Conservation (phyloP, 1,140 invertebrate genomes). For the Zaprionus inermis region DNA sequence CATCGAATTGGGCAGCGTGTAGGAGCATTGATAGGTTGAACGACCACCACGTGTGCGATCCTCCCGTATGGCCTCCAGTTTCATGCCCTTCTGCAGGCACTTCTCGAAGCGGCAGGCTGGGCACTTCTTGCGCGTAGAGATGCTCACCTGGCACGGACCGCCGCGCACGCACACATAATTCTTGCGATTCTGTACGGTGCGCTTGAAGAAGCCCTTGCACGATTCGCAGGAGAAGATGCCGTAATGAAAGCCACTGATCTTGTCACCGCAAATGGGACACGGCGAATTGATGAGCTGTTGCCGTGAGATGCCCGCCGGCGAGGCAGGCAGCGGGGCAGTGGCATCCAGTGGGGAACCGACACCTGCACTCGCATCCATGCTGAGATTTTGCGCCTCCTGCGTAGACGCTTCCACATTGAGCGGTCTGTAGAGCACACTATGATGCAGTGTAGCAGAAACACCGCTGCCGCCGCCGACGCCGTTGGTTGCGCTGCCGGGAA, state of each 20-base stretch:
- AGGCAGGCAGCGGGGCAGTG: slow-evolving; percentile 53
- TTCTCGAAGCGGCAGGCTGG: slow-evolving; percentile 98
- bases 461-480: too few species aligned
- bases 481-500: slow-evolving; percentile 56
- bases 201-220: slow-evolving; percentile 99
- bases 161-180: slow-evolving; percentile 97
- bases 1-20: slow-evolving; percentile 91
- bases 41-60: slow-evolving; percentile 97
- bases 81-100: slow-evolving; percentile 98
- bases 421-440: slow-evolving; percentile 85
- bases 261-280: slow-evolving; percentile 97
- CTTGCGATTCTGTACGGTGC: slow-evolving; percentile 98
- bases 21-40: slow-evolving; percentile 97
- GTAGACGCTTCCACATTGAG: slow-evolving; percentile 64
- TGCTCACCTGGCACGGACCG: slow-evolving; percentile 95
- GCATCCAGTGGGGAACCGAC: slow-evolving; percentile 26
- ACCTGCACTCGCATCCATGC: slow-evolving; percentile 59
- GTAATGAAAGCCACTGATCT: slow-evolving; percentile 97
- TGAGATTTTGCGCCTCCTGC: slow-evolving; percentile 76
- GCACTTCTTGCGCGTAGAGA: slow-evolving; percentile 97
- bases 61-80: slow-evolving; percentile 97
- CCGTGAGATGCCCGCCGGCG: slow-evolving; percentile 91
- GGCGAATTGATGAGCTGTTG: slow-evolving; percentile 93
- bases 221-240: slow-evolving; percentile 99
- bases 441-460: slow-evolving; percentile 53